phyloP scores from a whole-genome alignment of 2,797 vertebrate species.

The Kryptolebias ocellatus region DNA sequence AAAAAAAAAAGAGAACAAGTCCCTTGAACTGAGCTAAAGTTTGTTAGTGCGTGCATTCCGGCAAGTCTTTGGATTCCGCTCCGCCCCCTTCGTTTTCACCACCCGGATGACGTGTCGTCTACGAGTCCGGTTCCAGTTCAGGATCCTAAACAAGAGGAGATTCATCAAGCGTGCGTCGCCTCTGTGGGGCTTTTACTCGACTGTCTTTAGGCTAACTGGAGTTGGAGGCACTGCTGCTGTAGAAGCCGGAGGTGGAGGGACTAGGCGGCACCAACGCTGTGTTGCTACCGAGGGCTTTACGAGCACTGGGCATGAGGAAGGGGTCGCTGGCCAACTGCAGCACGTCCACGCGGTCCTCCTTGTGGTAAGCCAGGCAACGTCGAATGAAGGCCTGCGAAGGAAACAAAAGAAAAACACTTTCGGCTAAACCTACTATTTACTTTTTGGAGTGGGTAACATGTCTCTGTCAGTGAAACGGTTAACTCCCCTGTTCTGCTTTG shows the following conservation, averaged over 20 bases:
- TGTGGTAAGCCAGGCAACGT: constrained; percentile 93
- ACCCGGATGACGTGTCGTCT: constrained; percentile 24
- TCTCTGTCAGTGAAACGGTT: too few relatives aligned
- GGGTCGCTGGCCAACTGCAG: constrained; percentile 92
- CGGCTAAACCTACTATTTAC: too few relatives aligned
- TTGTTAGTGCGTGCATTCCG: constrained; percentile 72
- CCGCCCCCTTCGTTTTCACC: constrained; percentile 61
- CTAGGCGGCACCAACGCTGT: constrained; percentile 81
- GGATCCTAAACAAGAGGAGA: not conserved
- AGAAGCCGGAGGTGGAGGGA: constrained; percentile 91
- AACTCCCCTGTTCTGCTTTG: too few relatives aligned
- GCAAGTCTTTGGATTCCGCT: constrained; percentile 71
- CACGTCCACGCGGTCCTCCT: constrained; percentile 95
- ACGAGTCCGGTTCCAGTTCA: constrained; percentile 51
- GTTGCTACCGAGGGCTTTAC: constrained; percentile 88
- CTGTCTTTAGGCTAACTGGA: constrained; percentile 57
- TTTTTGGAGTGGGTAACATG: too few relatives aligned
- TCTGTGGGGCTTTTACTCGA: constrained; percentile 14
- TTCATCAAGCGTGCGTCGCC: not conserved
- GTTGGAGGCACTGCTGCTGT: constrained; percentile 93
- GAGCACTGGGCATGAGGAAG: constrained; percentile 91
- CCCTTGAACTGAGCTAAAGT: constrained; percentile 50
- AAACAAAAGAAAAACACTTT: not conserved
- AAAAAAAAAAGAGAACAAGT: constrained; percentile 39
- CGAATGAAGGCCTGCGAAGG: constrained; percentile 90